Base-by-base conservation (phyloP, 2,113 vertebrate genomes). In the Odobenus rosmarus region DNA sequence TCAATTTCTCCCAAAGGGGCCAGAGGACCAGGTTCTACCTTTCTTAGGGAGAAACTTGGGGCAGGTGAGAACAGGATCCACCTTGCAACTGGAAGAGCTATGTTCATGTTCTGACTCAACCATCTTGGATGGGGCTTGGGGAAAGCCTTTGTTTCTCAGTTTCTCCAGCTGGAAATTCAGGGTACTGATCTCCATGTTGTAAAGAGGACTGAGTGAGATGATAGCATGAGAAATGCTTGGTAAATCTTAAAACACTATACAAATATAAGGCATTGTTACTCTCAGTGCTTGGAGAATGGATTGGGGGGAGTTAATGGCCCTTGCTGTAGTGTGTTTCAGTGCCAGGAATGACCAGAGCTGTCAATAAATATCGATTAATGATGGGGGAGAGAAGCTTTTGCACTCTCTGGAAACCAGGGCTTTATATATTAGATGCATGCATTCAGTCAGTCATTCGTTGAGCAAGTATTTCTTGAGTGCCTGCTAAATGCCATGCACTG, bases 381-480 rank as follows among this genome's bases (percentile, higher is more conserved):
- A 71, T 49, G 94, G 92, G 39, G 72, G 28, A 6, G 79, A 79
- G 92, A 95, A 69, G 69, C 61, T 39, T 16, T 91, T 91, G 90
- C 79, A 79, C 87, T 82, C 57, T 33, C 6, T 67, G 83, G 89
- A 96, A 89, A 74, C 89, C 74, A 92, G 51, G 36, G 55, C 64
- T 96, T 90, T 97, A 28, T 87, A 82, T 93, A 94, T 93, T 95
- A 96, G 93, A 93, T 88, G 80, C 51, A 36, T 31, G 31, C 7
- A 39, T 64, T 94, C 39, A 69, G 62, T 79, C 62, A 33, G 51
- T 84, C 88, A 79, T 93, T 95, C 94, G 59, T 36, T 64, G 84
- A 92, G 51, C 87, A 95, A 51, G 49, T 92, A 80, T 95, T 93
- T 94, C 84, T 84, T 95, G 95, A 96, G 80, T 49, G 69, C 51